These are phyloP conservation scores for Drosophila micromelanica DNA, from an alignment of 1,140 invertebrate genomes.

Conservation along the genomic window DNA sequence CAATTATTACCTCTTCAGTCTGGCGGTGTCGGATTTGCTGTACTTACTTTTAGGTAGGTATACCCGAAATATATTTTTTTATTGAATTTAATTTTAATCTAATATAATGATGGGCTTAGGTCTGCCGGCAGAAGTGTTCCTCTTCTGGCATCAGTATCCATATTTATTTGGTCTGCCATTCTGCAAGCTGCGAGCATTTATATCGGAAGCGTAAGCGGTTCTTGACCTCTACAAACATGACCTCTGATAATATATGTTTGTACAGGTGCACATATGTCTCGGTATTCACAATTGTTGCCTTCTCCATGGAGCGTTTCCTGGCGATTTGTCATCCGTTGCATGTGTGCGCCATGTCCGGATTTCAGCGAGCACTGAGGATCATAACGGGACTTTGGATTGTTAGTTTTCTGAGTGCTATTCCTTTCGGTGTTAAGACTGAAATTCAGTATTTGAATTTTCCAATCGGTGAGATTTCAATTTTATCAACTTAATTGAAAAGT, in stretches of 20 bases:
- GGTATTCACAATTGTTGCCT: constrained; percentile 95
- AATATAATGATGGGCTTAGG: constrained; percentile 85
- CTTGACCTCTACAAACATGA: too few relatives aligned
- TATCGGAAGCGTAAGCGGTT: constrained; percentile 92
- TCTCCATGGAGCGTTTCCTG: constrained; percentile 94
- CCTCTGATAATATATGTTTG: constrained; percentile 1
- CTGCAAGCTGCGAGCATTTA: constrained; percentile 93
- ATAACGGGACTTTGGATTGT: constrained; percentile 92
- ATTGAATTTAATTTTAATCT: neutral
- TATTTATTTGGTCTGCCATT: constrained; percentile 92
- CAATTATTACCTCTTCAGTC: constrained; percentile 97
- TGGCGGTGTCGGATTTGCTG: constrained; percentile 91
- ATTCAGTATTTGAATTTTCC: constrained; percentile 90
- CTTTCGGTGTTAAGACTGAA: constrained; percentile 90
- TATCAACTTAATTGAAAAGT: neutral
- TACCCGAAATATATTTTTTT: neutral
- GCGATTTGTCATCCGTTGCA: constrained; percentile 96
- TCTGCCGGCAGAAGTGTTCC: constrained; percentile 93
- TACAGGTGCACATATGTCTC: constrained; percentile 93
- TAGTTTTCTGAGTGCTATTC: constrained; percentile 90
- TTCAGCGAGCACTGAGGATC: constrained; percentile 92
- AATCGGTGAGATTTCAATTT: constrained; percentile 85
- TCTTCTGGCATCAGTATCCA: constrained; percentile 97
- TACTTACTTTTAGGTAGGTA: constrained; percentile 90
- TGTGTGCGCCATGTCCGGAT: constrained; percentile 91